Evolutionary conservation across 2,113 vertebrate species (phyloP).

Genomic region (Phoxinus phoxinus): DNA sequence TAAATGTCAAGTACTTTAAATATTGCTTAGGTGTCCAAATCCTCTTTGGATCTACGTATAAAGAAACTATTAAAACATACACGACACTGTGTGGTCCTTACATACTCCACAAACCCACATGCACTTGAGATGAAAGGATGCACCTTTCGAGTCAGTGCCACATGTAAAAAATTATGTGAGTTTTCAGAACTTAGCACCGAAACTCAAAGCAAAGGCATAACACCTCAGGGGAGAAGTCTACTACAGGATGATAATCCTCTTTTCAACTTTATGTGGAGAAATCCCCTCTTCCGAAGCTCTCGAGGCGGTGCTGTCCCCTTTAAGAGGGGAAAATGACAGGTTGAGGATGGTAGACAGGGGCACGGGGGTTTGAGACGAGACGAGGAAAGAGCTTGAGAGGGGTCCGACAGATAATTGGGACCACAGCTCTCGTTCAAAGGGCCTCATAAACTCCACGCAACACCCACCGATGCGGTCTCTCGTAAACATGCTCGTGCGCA

Average conservation of each 20-base stretch:
- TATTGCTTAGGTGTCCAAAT: too few species aligned
- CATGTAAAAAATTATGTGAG: conserved; percentile 1
- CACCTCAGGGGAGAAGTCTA: conserved; percentile 6
- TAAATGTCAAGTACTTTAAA: neutral
- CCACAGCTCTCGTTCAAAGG: conserved; percentile 57
- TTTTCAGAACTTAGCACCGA: conserved; percentile 15
- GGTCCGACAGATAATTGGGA: conserved; percentile 23
- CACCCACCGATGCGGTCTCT: conserved; percentile 3
- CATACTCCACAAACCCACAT: conserved; percentile 11
- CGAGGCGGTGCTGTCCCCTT: conserved; percentile 33
- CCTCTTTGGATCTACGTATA: neutral
- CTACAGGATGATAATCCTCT: neutral
- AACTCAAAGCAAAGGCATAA: neutral
- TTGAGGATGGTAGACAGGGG: neutral
- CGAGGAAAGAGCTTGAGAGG: neutral
- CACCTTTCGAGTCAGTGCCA: neutral
- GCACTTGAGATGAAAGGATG: neutral
- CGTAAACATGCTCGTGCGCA: conserved; percentile 44
- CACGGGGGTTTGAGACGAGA: neutral
- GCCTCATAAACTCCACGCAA: conserved; percentile 41
- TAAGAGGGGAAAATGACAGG: conserved; percentile 24
- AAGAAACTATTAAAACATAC: neutral
- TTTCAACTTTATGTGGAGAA: conserved; percentile 34
- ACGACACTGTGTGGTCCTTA: neutral
- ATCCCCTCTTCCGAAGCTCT: conserved; percentile 21